These are phyloP conservation scores for Micrasema minimum DNA, from an alignment of 1,140 invertebrate genomes.

Conservation along the genomic window DNA sequence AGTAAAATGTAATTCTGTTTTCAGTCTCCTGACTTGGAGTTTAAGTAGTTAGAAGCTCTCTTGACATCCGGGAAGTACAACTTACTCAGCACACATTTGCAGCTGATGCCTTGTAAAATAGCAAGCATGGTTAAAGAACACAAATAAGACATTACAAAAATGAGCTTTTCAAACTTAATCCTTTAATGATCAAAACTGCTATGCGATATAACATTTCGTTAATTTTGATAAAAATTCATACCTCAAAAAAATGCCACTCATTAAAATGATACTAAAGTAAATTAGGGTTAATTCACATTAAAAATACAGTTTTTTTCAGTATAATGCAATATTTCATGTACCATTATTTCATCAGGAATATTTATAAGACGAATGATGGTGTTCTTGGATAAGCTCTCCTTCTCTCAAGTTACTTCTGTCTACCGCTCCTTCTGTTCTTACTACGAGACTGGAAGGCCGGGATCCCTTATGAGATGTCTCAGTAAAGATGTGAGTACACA, in stretches of 20 bases:
- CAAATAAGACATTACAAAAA: too few relatives aligned
- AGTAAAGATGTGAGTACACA: slow-evolving; percentile 63
- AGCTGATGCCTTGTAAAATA: too few relatives aligned
- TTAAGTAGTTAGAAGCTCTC: slow-evolving; percentile 63
- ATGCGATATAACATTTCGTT: too few relatives aligned
- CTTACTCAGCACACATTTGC: slow-evolving; percentile 62
- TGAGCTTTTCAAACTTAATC: too few relatives aligned
- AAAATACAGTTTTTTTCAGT: too few relatives aligned
- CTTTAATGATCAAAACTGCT: too few relatives aligned
- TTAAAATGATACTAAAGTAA: too few relatives aligned
- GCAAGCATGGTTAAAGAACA: too few relatives aligned
- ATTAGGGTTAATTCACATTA: too few relatives aligned
- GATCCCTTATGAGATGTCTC: slow-evolving; percentile 62
- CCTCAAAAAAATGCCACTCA: too few relatives aligned
- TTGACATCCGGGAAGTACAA: slow-evolving; percentile 64
- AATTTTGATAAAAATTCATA: too few relatives aligned
- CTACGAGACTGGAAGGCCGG: slow-evolving; percentile 68
- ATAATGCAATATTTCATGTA: too few relatives aligned
- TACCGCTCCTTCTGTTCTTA: slow-evolving; percentile 75
- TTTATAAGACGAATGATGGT: slow-evolving; percentile 84
- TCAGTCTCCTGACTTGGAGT: slow-evolving; percentile 66
- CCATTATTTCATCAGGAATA: slow-evolving; percentile 62
- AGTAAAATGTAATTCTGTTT: slow-evolving; percentile 6
- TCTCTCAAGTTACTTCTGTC: slow-evolving; percentile 79
- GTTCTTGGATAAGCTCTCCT: slow-evolving; percentile 83